These are phyloP conservation scores for Microplitis mediator DNA, from an alignment of 1,140 invertebrate genomes.

Conservation along the genomic window DNA sequence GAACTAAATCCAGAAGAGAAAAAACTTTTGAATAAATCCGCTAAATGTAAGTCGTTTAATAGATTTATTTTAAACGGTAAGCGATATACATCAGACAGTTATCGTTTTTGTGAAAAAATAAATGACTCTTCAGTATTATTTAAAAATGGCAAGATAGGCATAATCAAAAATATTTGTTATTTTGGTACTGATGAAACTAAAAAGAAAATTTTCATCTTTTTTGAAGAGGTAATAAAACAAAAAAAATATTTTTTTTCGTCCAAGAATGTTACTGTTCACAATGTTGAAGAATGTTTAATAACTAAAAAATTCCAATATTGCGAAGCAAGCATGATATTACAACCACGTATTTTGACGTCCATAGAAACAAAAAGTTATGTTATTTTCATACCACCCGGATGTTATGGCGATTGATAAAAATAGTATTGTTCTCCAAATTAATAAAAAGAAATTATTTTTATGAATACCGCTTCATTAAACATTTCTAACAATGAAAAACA, in stretches of 20 bases:
- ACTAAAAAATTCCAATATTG: not conserved
- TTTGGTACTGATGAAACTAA: not conserved
- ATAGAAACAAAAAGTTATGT: not conserved
- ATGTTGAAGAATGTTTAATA: not conserved
- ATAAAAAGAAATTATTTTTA: too few relatives aligned
- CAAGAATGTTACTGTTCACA: not conserved
- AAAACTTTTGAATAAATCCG: not conserved
- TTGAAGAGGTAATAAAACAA: not conserved
- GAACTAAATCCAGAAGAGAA: not conserved
- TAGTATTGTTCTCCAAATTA: too few relatives aligned
- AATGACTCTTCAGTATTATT: constrained; percentile 10
- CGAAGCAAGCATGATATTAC: not conserved
- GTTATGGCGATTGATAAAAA: not conserved
- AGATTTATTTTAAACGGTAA: not conserved
- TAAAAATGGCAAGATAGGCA: not conserved
- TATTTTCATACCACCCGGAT: not conserved
- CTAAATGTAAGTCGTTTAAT: not conserved
- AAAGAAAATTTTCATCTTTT: not conserved
- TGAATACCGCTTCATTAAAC: too few relatives aligned
- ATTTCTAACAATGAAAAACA: too few relatives aligned
- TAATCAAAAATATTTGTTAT: constrained; percentile 14
- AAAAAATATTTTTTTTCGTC: not conserved
- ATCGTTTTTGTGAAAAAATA: not conserved
- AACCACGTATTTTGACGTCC: not conserved
- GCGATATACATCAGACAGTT: not conserved